These are phyloP conservation scores for Burhinus oedicnemus DNA, from an alignment of 2,113 vertebrate species.

Conservation along the genomic window DNA sequence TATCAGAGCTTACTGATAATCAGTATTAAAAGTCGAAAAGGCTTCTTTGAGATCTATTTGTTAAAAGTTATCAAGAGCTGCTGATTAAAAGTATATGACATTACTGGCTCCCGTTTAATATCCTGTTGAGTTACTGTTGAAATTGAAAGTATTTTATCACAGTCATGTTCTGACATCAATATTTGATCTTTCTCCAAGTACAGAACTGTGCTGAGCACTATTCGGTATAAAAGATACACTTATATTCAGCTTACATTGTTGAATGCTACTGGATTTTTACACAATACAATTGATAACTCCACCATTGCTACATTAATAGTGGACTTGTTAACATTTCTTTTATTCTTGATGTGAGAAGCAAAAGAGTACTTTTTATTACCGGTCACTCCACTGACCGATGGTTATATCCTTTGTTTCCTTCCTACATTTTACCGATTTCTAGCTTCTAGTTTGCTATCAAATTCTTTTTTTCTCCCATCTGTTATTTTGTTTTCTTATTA, in stretches of 20 bases:
- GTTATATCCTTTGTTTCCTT: background rate
- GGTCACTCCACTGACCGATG: background rate
- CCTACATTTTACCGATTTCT: background rate
- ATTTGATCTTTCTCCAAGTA: background rate
- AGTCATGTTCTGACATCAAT: background rate
- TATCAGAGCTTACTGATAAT: background rate
- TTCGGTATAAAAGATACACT: background rate
- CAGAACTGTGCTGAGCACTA: background rate
- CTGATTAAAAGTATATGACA: background rate
- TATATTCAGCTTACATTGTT: background rate
- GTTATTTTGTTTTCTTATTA: background rate
- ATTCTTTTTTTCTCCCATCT: background rate
- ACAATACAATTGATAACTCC: background rate
- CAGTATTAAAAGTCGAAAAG: background rate
- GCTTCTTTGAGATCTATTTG: background rate
- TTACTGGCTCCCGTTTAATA: background rate
- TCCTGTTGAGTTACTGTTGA: background rate
- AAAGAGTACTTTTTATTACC: background rate
- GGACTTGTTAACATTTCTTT: background rate
- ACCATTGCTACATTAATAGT: background rate
- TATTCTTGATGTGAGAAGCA: background rate
- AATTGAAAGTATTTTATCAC: conserved; percentile 26
- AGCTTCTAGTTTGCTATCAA: background rate
- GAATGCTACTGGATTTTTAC: background rate
- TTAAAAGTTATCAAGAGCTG: background rate